Conservation (phyloP, 2,113 vertebrate genomes). For the Delphinus delphis region DNA sequence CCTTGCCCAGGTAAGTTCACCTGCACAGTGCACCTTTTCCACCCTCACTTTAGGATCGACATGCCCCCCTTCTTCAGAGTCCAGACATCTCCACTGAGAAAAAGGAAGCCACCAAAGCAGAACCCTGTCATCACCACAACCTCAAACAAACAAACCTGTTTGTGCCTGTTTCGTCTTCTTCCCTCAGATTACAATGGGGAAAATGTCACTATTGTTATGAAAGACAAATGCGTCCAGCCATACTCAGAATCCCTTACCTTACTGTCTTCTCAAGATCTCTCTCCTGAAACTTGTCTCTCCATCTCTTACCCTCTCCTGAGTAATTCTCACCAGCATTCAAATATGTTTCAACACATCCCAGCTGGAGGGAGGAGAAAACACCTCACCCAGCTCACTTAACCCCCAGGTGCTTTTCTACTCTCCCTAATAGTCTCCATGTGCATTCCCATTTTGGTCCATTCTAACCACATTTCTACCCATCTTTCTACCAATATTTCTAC, state of each 20-base stretch:
- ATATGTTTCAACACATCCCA: background rate
- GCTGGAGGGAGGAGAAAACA: fast-evolving
- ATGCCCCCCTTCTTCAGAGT: background rate
- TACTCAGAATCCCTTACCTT: background rate
- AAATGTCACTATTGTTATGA: background rate
- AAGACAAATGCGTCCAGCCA: background rate
- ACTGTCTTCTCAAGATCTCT: background rate
- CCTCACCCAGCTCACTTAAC: background rate
- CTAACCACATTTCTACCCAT: background rate
- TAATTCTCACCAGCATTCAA: background rate
- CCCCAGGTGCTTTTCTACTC: background rate
- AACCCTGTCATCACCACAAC: background rate
- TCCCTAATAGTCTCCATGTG: background rate
- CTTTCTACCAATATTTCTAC: background rate
- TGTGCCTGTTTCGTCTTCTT: background rate
- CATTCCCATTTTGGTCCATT: background rate
- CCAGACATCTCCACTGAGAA: background rate
- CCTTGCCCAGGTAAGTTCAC: background rate
- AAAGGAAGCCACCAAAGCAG: background rate
- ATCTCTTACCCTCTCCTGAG: background rate
- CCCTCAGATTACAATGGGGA: background rate
- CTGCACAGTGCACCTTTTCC: background rate
- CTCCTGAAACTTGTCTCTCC: background rate
- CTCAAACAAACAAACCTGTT: background rate
- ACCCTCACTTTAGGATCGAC: background rate